phyloP scores from a whole-genome alignment of 2,888 invertebrate genomes.

The Macaria notata region DNA sequence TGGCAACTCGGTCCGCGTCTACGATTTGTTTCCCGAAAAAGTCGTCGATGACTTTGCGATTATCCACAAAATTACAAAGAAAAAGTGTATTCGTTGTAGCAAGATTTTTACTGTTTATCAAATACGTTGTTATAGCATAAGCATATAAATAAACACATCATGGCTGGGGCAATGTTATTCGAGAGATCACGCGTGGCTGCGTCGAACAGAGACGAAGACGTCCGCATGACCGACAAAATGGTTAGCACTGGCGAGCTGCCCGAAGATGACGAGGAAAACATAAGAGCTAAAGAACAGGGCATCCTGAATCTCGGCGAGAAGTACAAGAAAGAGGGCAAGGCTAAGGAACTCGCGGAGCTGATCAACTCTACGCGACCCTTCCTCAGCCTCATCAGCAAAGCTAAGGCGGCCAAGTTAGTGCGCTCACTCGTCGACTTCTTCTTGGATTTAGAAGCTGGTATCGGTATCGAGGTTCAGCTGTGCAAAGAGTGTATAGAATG shows the following conservation, averaged over 20 bases:
- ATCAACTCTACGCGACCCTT: slow-evolving; percentile 98
- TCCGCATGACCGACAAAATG: slow-evolving; percentile 88
- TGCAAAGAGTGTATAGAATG: slow-evolving; percentile 99
- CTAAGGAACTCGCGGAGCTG: slow-evolving; percentile 94
- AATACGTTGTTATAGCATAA: slow-evolving; percentile 68
- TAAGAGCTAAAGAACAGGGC: slow-evolving; percentile 95
- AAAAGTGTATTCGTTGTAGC: slow-evolving; percentile 69
- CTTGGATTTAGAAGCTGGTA: slow-evolving; percentile 97
- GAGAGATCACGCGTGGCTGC: slow-evolving; percentile 91
- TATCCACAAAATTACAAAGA: slow-evolving; percentile 80
- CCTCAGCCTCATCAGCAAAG: slow-evolving; percentile 97
- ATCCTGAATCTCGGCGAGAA: slow-evolving; percentile 96
- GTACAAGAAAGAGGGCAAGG: slow-evolving; percentile 96
- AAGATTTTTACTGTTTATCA: slow-evolving; percentile 64
- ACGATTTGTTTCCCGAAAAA: slow-evolving; percentile 77
- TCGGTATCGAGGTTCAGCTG: slow-evolving; percentile 95
- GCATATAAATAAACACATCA: slow-evolving; percentile 81
- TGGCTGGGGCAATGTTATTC: slow-evolving; percentile 96
- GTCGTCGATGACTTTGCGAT: slow-evolving; percentile 82
- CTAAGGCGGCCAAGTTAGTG: slow-evolving; percentile 99
- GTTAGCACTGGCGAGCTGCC: slow-evolving; percentile 89
- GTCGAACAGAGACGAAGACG: slow-evolving; percentile 89
- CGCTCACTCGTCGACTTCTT: slow-evolving; percentile 98
- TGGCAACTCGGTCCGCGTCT: slow-evolving; percentile 74
- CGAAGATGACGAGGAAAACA: slow-evolving; percentile 94